Conservation (phyloP, 1,140 invertebrate species). For the Scaptomyza pallida region DNA sequence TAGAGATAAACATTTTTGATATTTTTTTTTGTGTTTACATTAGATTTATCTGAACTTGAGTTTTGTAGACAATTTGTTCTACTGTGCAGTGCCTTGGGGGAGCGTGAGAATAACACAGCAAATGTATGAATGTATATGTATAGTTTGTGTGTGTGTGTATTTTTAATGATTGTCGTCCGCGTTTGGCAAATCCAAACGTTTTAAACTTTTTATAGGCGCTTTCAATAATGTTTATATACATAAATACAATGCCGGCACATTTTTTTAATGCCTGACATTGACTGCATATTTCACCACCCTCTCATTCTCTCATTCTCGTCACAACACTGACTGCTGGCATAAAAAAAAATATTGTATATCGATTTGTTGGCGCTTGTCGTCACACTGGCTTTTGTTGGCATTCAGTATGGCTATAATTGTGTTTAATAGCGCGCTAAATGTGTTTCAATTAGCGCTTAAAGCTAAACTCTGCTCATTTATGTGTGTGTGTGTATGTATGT, state of each 20-base stretch:
- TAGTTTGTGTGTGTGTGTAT: constrained; percentile 26
- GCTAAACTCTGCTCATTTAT: constrained; percentile 30
- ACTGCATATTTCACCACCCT: constrained; percentile 13
- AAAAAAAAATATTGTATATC: constrained; percentile 27
- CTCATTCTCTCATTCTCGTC: background rate
- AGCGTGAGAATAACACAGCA: constrained; percentile 43
- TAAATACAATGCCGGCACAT: constrained; percentile 34
- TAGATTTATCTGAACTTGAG: background rate
- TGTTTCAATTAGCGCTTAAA: constrained; percentile 70
- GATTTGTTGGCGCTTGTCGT: constrained; percentile 34
- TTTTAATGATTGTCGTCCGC: constrained; percentile 62
- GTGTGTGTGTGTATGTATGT: constrained; percentile 37
- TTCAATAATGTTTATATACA: constrained; percentile 49
- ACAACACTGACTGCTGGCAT: constrained; percentile 1
- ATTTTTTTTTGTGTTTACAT: background rate
- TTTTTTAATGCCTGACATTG: constrained; percentile 35
- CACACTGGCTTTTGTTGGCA: constrained; percentile 27
- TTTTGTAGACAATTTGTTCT: constrained; percentile 7
- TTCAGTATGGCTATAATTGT: constrained; percentile 71
- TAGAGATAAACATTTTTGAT: too few species aligned
- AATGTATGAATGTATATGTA: constrained; percentile 24
- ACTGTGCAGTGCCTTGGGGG: constrained; percentile 46
- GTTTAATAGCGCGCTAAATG: constrained; percentile 80
- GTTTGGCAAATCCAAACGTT: constrained; percentile 72
- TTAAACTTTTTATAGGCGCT: constrained; percentile 64